phyloP scores from a whole-genome alignment of 2,888 invertebrate species.

The Ennomos quercinarius region DNA sequence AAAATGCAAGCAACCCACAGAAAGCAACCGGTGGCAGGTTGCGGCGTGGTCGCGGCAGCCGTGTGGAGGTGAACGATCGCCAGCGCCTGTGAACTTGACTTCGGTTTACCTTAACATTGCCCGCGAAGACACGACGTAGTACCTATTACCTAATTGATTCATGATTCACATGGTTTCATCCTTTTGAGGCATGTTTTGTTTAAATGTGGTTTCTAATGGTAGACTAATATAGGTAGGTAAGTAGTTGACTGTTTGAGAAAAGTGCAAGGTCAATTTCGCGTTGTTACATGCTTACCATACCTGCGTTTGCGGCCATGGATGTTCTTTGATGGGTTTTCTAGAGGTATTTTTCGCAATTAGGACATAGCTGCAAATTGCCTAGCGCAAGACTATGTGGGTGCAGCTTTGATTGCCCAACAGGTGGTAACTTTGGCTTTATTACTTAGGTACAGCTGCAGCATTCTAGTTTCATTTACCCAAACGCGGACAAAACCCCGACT shows the following conservation, averaged over 20 bases:
- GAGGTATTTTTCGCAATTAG: slow-evolving; percentile 28
- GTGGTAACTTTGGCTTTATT: slow-evolving; percentile 45
- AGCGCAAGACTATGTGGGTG: slow-evolving; percentile 36
- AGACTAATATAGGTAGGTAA: not conserved
- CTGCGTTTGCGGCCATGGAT: not conserved
- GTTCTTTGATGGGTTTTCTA: slow-evolving; percentile 8
- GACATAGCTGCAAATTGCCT: slow-evolving; percentile 26
- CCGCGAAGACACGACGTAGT: slow-evolving; percentile 30
- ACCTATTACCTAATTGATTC: slow-evolving; percentile 46
- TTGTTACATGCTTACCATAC: too few species aligned
- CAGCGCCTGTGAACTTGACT: slow-evolving; percentile 70
- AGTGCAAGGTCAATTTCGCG: slow-evolving; percentile 1
- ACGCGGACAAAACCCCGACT: slow-evolving; percentile 48
- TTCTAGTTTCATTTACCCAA: slow-evolving; percentile 46
- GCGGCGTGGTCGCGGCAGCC: slow-evolving; percentile 39
- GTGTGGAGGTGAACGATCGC: slow-evolving; percentile 72
- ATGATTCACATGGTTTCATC: slow-evolving; percentile 14
- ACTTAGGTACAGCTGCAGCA: slow-evolving; percentile 42
- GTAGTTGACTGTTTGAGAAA: not conserved
- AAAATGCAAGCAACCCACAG: slow-evolving; percentile 14
- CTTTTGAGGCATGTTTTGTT: slow-evolving; percentile 4
- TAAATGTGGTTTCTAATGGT: not conserved
- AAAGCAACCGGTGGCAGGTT: slow-evolving; percentile 4
- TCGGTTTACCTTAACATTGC: slow-evolving; percentile 68
- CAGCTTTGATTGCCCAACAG: slow-evolving; percentile 36